Percentiles rank a stretch among this genome's conserved stretches.
Conservation (phyloP, 1,140 invertebrate genomes). For the Nilaparvata lugens region DNA sequence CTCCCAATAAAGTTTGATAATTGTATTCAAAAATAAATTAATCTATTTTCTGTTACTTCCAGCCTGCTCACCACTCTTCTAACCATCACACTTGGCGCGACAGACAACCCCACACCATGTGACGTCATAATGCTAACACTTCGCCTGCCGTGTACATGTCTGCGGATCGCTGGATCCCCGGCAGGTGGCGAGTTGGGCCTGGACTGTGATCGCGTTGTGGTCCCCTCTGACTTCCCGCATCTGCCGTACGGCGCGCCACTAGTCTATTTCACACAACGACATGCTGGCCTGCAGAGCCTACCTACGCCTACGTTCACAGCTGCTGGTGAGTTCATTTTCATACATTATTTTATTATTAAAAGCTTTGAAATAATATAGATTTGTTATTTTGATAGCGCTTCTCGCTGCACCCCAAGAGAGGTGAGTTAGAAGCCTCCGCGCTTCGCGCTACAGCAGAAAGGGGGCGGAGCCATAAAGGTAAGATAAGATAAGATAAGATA, state of each 20-base stretch:
- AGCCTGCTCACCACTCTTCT: neutral
- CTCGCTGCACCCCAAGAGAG: too few relatives aligned
- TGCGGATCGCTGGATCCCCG: slow-evolving; percentile 1
- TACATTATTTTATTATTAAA: too few relatives aligned
- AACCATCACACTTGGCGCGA: neutral
- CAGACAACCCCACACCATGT: slow-evolving; percentile 10
- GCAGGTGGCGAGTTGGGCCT: slow-evolving; percentile 34
- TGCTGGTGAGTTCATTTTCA: slow-evolving; percentile 30
- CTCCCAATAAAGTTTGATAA: neutral
- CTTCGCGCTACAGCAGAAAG: too few relatives aligned
- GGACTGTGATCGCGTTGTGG: slow-evolving; percentile 76
- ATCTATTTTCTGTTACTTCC: neutral
- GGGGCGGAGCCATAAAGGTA: too few relatives aligned
- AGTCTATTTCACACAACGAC: slow-evolving; percentile 61
- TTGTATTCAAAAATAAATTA: neutral
- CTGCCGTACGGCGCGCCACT: slow-evolving; percentile 65
- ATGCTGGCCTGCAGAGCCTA: slow-evolving; percentile 66
- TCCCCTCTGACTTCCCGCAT: slow-evolving; percentile 60
- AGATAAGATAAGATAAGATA: too few relatives aligned
- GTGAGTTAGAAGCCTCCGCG: too few relatives aligned
- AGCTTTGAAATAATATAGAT: neutral
- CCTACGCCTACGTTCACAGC: slow-evolving; percentile 50
- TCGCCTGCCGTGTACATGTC: slow-evolving; percentile 25
- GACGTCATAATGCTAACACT: slow-evolving; percentile 21
- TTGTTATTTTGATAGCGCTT: too few relatives aligned